Evolutionary conservation across 2,797 vertebrate genomes (phyloP).

Genomic region (Eidolon dupreanum): DNA sequence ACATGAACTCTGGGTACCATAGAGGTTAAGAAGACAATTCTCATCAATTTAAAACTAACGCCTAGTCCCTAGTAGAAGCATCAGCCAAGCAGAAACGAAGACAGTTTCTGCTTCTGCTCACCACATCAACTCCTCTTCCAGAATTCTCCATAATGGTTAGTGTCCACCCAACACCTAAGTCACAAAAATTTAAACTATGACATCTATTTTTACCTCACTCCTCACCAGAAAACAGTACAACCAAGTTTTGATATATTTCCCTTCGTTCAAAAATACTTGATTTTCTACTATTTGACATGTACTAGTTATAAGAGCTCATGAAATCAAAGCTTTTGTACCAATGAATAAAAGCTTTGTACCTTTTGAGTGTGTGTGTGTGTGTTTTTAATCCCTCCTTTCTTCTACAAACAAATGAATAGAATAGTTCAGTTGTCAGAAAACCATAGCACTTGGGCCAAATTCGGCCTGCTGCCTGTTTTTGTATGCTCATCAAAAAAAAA

Average conservation of each 20-base stretch:
- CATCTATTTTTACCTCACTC: not conserved
- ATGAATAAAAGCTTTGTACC: not conserved
- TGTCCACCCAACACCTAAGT: not conserved
- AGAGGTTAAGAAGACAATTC: not conserved
- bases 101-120: not conserved
- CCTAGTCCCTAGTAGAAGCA: not conserved
- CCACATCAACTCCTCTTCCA: not conserved
- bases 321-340: not conserved
- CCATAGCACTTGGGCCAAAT: not conserved
- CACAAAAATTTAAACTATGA: not conserved
- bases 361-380: not conserved
- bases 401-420: not conserved
- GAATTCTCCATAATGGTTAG: not conserved
- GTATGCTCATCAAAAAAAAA: not conserved
- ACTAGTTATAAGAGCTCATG: not conserved
- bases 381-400: not conserved
- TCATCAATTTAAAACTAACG: not conserved
- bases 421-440: not conserved
- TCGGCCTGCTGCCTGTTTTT: not conserved
- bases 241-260: not conserved
- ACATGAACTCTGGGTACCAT: not conserved
- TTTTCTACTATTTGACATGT: not conserved
- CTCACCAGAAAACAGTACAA: not conserved
- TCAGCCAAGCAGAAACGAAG: not conserved
- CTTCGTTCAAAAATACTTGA: not conserved